Conservation (phyloP, 2,113 vertebrate genomes). For the Piaya cayana region DNA sequence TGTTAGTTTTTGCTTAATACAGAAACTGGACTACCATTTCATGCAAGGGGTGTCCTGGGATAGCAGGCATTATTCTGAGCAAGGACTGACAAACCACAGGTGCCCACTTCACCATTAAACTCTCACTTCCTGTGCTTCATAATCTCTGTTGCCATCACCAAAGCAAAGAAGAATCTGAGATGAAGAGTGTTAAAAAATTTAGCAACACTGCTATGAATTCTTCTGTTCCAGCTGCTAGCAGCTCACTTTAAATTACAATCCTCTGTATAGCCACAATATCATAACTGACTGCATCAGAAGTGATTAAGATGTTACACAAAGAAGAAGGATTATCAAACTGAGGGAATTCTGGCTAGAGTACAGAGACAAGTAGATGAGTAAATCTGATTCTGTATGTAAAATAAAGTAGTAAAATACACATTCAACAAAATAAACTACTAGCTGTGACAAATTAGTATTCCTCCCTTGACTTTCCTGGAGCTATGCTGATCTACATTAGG, state of each 20-base stretch:
- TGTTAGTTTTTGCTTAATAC: background rate
- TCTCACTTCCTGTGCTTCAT: background rate
- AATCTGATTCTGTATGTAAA: background rate
- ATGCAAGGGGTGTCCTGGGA: background rate
- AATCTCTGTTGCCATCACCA: background rate
- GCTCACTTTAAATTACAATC: background rate
- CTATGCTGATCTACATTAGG: background rate
- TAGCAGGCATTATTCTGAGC: background rate
- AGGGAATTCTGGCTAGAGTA: background rate
- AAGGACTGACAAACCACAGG: background rate
- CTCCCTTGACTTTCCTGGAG: background rate
- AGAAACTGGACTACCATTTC: background rate
- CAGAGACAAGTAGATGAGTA: constrained; percentile 1
- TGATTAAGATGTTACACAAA: constrained; percentile 11
- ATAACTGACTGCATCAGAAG: background rate
- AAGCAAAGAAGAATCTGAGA: background rate
- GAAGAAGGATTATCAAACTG: constrained; percentile 6
- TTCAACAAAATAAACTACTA: background rate
- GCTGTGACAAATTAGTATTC: background rate
- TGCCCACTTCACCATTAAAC: background rate
- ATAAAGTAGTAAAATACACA: background rate
- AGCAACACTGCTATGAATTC: background rate
- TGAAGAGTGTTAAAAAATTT: background rate
- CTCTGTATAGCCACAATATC: background rate
- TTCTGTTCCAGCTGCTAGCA: background rate